These are phyloP conservation scores for Caenorhabditis japonica DNA, from an alignment of 2,888 invertebrate species.

Conservation along the genomic window DNA sequence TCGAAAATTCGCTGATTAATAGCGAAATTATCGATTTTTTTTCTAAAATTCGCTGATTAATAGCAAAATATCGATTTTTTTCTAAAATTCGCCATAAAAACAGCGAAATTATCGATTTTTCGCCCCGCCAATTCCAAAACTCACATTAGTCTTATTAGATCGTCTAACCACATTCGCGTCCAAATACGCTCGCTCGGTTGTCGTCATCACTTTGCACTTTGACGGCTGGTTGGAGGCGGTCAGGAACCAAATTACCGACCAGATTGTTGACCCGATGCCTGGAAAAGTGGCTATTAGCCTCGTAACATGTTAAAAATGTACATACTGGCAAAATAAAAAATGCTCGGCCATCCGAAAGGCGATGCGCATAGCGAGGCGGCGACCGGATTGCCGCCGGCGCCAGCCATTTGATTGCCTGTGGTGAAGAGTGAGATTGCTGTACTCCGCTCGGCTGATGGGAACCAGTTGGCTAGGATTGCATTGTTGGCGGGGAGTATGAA, in stretches of 20 bases:
- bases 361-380: slow-evolving; percentile 66
- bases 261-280: slow-evolving; percentile 52
- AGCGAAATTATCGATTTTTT: too few species aligned
- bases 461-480: slow-evolving; percentile 69
- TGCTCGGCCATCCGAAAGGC: slow-evolving; percentile 64
- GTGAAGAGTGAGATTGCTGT: slow-evolving; percentile 68
- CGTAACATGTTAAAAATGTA: not conserved
- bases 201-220: slow-evolving; percentile 61
- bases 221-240: slow-evolving; percentile 57
- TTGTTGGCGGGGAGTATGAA: slow-evolving; percentile 70
- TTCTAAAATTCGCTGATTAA: too few species aligned
- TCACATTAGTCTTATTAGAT: slow-evolving; percentile 44
- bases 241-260: slow-evolving; percentile 55
- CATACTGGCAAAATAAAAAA: slow-evolving; percentile 68
- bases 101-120: too few species aligned
- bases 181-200: slow-evolving; percentile 55
- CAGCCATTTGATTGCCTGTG: slow-evolving; percentile 66
- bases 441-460: slow-evolving; percentile 67
- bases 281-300: slow-evolving; percentile 2
- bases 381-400: slow-evolving; percentile 64
- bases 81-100: too few species aligned
- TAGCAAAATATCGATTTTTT: too few species aligned
- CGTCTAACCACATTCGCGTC: slow-evolving; percentile 53
- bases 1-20: too few species aligned
- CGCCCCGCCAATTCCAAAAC: too few species aligned